These are phyloP conservation scores for Ecliptopera silaceata DNA, from an alignment of 2,888 invertebrate species.

Conservation along the genomic window DNA sequence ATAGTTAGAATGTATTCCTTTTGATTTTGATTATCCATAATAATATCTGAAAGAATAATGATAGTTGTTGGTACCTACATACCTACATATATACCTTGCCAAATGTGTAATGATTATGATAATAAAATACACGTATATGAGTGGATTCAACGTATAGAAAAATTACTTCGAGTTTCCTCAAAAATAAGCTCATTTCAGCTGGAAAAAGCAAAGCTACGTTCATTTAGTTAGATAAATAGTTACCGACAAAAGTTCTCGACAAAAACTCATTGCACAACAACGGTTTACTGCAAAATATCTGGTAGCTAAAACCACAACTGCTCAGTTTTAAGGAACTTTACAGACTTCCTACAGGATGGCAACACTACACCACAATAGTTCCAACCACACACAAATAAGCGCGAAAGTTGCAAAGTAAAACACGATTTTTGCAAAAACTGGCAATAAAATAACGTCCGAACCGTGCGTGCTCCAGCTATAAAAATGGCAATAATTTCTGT, in stretches of 20 bases:
- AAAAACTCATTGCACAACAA: not conserved
- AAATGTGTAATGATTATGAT: no score
- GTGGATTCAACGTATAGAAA: no score
- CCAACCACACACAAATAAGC: not conserved
- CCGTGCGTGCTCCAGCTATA: conserved; percentile 54
- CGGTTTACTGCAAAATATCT: conserved; percentile 4
- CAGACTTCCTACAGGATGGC: conserved; percentile 20
- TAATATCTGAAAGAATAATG: no score
- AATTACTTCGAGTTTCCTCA: no score
- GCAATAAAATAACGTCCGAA: conserved; percentile 46
- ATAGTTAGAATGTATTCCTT: no score
- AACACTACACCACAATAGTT: conserved; percentile 4
- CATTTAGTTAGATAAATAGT: not conserved
- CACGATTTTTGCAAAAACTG: conserved; percentile 27
- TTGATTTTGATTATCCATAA: no score
- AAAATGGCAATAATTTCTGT: conserved; percentile 64
- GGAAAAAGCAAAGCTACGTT: no score
- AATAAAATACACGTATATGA: no score
- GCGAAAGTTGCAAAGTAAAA: not conserved
- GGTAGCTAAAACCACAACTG: conserved; percentile 5
- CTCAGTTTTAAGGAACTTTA: conserved; percentile 13
- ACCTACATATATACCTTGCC: no score
- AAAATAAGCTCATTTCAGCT: no score
- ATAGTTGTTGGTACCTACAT: no score
- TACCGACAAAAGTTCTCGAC: not conserved